Percentiles rank a stretch among this genome's conserved stretches.
Evolutionary conservation across 53 echinoderm and acorn worm genomes (phyloP).

Genomic region (Mesocentrotus franciscanus): DNA sequence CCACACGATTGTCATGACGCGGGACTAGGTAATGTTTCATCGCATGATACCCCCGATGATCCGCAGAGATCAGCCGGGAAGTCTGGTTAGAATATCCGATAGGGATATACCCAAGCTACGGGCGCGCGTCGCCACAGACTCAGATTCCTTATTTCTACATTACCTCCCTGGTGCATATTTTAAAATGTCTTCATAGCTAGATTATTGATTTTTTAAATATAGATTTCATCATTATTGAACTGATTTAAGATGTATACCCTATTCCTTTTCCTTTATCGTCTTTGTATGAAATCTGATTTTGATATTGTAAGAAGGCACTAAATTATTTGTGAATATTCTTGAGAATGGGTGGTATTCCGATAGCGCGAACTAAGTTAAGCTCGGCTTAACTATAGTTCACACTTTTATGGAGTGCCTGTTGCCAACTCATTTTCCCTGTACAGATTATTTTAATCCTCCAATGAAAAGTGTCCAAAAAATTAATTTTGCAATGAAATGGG

Average conservation of each 20-base stretch:
- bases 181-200: not conserved
- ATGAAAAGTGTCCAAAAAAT: too few relatives aligned
- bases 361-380: too few relatives aligned
- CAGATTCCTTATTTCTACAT: not conserved
- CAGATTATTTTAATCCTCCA: too few relatives aligned
- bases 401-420: too few relatives aligned
- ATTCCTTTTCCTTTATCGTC: not conserved
- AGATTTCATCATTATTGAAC: not conserved
- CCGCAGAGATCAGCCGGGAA: constrained; percentile 3
- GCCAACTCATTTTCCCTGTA: too few relatives aligned
- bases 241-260: not conserved
- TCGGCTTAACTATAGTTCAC: too few relatives aligned
- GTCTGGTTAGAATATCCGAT: not conserved
- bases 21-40: constrained; percentile 23
- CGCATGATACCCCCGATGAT: not conserved
- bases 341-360: too few relatives aligned
- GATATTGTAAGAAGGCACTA: not conserved
- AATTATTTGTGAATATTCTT: too few relatives aligned
- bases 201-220: not conserved
- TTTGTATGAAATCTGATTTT: not conserved
- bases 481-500: too few relatives aligned
- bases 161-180: not conserved
- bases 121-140: not conserved
- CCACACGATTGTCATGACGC: constrained; percentile 5
- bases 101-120: not conserved